Evolutionary conservation across 1,140 invertebrate genomes (phyloP), one percentile per base, ranked within the genome.

Genomic region (Druon quercuslanigerum): DNA sequence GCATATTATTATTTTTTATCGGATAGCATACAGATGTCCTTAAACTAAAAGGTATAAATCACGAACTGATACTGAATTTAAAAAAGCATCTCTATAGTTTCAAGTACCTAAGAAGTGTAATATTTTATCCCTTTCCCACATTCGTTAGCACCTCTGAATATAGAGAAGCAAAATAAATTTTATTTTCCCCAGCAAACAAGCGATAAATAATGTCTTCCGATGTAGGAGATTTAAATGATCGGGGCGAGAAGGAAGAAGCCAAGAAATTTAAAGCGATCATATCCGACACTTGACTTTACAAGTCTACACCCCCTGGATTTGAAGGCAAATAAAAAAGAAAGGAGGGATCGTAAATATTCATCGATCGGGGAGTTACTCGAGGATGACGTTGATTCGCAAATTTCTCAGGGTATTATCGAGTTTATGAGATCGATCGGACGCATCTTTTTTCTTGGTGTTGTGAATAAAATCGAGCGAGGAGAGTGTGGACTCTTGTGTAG

Each of bases 381-480:
- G 14, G 60, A 66, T 66, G 60, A 66, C 71, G 50, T 72, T 72
- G 50, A 51, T 72, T 72, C 40, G 71, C 46, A 72, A 72, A 72
- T 50, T 52, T 52, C 17, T 33, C 71, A 20, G 51, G 50, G 46
- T 25, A 20, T 72, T 33, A 50, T 72, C 50, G 50, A 16, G 50
- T 72, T 72, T 56, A 76, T 76, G 16, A 72, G 57, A 72, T 51
- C 16, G 54, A 51, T 50, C 46, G 40, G 19, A 17, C 56, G 51
- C 50, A 25, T 60, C 56, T 50, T 60, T 79, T 76, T 79, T 50
- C 74, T 76, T 73, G 72, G 50, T n/a, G 19, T 33, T 52, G 56
- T 74, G 54, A 46, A 57, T 57, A 74, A 50, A 46, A 40, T 46
- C 33, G 52, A 46, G 74, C 33, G 33, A 54, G 17, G 46, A 70